These are phyloP conservation scores for Myotis daubentonii DNA, from an alignment of 2,797 vertebrate genomes.

Conservation along the genomic window DNA sequence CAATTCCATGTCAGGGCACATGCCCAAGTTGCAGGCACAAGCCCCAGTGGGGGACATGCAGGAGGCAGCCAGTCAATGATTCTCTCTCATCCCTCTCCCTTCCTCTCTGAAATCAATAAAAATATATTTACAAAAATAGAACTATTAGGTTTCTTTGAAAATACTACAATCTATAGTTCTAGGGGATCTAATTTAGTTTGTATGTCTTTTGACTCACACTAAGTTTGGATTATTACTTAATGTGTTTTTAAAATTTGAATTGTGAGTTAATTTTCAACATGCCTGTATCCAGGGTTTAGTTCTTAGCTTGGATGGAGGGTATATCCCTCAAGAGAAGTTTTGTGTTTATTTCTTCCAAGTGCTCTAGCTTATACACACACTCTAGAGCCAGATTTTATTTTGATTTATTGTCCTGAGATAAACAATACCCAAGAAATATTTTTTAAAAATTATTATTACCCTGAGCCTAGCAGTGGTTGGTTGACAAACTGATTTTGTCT, in stretches of 20 bases:
- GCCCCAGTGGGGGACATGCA: no score
- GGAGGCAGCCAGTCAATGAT: no score
- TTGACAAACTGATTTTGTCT: not conserved
- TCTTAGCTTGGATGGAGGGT: not conserved
- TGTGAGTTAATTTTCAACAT: conserved; percentile 15
- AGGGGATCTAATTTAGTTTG: not conserved
- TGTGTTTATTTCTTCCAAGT: not conserved
- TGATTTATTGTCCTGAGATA: conserved; percentile 14
- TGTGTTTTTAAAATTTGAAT: conserved; percentile 12
- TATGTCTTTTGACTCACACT: not conserved
- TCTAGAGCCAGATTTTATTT: conserved; percentile 18
- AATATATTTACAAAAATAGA: not conserved
- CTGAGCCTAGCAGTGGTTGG: not conserved
- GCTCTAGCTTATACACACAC: not conserved
- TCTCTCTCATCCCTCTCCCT: no score
- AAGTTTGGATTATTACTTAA: not conserved
- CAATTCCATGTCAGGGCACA: no score
- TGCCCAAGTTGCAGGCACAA: no score
- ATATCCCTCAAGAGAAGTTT: not conserved
- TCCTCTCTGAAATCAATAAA: no score
- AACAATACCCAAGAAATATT: not conserved
- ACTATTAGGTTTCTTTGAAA: not conserved
- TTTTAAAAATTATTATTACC: not conserved
- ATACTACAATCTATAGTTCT: conserved; percentile 9
- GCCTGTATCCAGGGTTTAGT: not conserved